These are phyloP conservation scores for Malacosoma neustria DNA, from an alignment of 2,888 invertebrate species.

Conservation along the genomic window DNA sequence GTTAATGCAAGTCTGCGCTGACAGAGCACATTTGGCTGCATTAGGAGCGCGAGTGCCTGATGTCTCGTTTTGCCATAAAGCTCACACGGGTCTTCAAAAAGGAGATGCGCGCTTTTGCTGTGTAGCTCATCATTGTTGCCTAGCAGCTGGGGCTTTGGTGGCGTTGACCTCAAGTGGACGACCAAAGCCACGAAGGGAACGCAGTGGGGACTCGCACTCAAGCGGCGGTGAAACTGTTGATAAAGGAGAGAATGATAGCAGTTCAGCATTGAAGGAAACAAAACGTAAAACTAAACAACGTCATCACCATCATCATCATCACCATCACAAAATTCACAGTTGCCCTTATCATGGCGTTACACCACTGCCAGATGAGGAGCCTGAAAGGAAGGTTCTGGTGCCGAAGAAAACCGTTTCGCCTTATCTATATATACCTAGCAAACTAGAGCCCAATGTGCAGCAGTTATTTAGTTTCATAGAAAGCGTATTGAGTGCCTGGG, in stretches of 20 bases:
- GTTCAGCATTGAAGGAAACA: conserved; percentile 32
- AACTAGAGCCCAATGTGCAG: conserved; percentile 85
- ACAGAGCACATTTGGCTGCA: conserved; percentile 74
- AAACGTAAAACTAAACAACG: conserved; percentile 51
- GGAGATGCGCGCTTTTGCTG: conserved; percentile 64
- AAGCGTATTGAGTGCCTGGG: conserved; percentile 86
- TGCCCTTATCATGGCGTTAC: conserved; percentile 62
- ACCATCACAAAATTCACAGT: conserved; percentile 57
- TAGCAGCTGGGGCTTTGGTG: conserved; percentile 55
- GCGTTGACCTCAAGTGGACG: conserved; percentile 50
- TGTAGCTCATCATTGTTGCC: conserved; percentile 67
- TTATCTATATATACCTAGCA: conserved; percentile 67
- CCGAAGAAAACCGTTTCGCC: conserved; percentile 68
- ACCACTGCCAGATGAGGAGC: conserved; percentile 49
- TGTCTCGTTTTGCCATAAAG: conserved; percentile 66
- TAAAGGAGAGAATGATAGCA: conserved; percentile 44
- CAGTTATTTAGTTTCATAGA: conserved; percentile 88
- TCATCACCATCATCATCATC: conserved; percentile 61
- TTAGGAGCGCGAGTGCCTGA: conserved; percentile 66
- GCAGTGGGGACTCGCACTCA: conserved; percentile 64
- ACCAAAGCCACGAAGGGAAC: conserved; percentile 50
- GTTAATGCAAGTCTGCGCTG: conserved; percentile 82
- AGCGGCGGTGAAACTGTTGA: conserved; percentile 63
- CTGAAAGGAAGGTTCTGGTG: conserved; percentile 43
- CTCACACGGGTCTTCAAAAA: conserved; percentile 53